Evolutionary conservation across 2,113 vertebrate genomes (phyloP), one percentile per base, ranked within the genome.

Genomic region (Ailuropoda melanoleuca): DNA sequence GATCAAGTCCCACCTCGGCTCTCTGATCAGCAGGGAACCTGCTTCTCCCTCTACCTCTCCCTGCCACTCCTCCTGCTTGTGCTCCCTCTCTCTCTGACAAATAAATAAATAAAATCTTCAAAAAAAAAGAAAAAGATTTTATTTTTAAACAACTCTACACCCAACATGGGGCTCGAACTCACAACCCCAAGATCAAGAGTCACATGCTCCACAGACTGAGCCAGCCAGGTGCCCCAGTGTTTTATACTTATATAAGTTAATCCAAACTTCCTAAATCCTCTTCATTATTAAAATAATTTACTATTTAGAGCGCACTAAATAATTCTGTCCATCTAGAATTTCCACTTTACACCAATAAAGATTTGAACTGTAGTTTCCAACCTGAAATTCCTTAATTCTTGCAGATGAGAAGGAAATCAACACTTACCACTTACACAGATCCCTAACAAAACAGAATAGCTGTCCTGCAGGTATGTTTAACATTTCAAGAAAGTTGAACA

Each of bases 281-380:
- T 72, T 94, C 31, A 53, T 58, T 83, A 29, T 81, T 95, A 88
- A 87, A 90, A 88, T 75, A 86, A 84, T 9, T 89, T 68, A 60
- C 21, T 86, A 77, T 56, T 78, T 70, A 93, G 23, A 94, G 74
- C 50, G 19, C 10, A 66, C 46, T 58, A 88, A 64, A 50, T 68
- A 93, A 87, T 64, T 55, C 80, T 86, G 18, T 48, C 24, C 60
- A 90, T 83, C n/a, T 48, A 97, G 84, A 86, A 94, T 84, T 58
- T 96, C 74, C 75, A 93, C 86, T 88, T 72, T 53, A 83, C 8
- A 55, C 31, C 84, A 90, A 96, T 60, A 97, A 93, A 58, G 29
- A 90, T 84, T 46, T 88, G 50, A 95, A 8, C 74, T 93, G 62
- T 12, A 70, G 46, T 88, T 88, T 43, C 80, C 60, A 96, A 75